Percentiles rank a stretch among this genome's conserved stretches.
These are phyloP conservation scores for Todus mexicanus DNA, from an alignment of 2,797 vertebrate species.

Conservation along the genomic window DNA sequence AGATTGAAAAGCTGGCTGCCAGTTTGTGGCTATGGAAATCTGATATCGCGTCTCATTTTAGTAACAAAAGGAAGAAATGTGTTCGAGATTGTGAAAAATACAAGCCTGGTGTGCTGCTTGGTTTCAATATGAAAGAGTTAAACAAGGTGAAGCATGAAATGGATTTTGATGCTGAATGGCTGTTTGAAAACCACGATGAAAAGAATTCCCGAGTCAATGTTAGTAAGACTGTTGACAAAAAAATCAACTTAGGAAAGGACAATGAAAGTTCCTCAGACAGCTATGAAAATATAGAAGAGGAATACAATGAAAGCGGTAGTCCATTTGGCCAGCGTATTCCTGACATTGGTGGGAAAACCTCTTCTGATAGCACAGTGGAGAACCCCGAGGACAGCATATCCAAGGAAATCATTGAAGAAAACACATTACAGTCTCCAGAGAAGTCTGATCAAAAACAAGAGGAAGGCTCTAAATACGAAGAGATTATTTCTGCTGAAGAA, in stretches of 20 bases:
- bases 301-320: conserved; percentile 71
- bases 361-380: conserved; percentile 8
- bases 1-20: conserved; percentile 93
- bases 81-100: conserved; percentile 87
- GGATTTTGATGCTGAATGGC: conserved; percentile 78
- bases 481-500: conserved; percentile 68
- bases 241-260: conserved; percentile 82
- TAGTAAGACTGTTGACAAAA: conserved; percentile 87
- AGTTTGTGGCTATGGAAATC: conserved; percentile 98
- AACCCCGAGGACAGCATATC: conserved; percentile 63
- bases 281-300: conserved; percentile 74
- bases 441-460: conserved; percentile 61
- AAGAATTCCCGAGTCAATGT: conserved; percentile 84
- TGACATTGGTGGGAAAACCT: conserved; percentile 60
- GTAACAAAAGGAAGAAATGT: conserved; percentile 90
- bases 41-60: conserved; percentile 94
- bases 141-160: conserved; percentile 87
- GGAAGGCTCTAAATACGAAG: conserved; percentile 61
- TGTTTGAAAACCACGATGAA: conserved; percentile 79
- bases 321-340: conserved; percentile 63
- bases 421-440: conserved; percentile 39
- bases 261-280: conserved; percentile 82
- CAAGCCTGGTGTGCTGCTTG: conserved; percentile 85
- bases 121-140: conserved; percentile 93
- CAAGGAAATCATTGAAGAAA: conserved; percentile 62